Percentiles rank a stretch among this genome's conserved stretches.
Evolutionary conservation across 2,888 invertebrate species (phyloP).

Genomic region (Pristionchus mayeri): DNA sequence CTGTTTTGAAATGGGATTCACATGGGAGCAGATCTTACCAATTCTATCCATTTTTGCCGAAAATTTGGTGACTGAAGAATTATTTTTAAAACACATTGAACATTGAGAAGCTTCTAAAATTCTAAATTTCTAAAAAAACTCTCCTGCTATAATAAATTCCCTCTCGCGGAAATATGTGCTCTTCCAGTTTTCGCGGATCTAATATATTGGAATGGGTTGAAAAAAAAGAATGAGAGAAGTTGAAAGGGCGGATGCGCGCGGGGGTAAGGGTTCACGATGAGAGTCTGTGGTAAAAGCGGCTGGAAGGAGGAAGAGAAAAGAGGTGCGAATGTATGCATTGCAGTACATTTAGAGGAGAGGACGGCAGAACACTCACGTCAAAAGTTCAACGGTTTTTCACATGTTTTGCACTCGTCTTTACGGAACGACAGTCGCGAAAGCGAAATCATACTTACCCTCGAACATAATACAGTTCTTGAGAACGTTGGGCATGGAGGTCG

Average conservation of each 20-base stretch:
- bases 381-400: background rate
- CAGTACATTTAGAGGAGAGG: background rate
- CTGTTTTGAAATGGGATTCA: too few relatives aligned
- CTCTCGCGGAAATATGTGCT: background rate
- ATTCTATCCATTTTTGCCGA: too few relatives aligned
- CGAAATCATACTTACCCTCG: background rate
- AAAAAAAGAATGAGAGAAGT: background rate
- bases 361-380: background rate
- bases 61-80: too few relatives aligned
- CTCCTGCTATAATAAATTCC: too few relatives aligned
- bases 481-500: background rate
- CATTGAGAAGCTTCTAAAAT: too few relatives aligned
- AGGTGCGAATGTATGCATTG: constrained; percentile 3
- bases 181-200: background rate
- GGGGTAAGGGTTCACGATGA: background rate
- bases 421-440: too few relatives aligned
- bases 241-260: background rate
- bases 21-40: too few relatives aligned
- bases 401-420: background rate
- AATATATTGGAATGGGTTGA: constrained; percentile 35
- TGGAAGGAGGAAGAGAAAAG: background rate
- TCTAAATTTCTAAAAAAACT: too few relatives aligned
- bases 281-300: background rate
- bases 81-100: too few relatives aligned
- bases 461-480: background rate